These are phyloP conservation scores for Tethya wilhelma DNA, from an alignment of 37 sponge, comb jelly and placozoan genomes.

Conservation along the genomic window DNA sequence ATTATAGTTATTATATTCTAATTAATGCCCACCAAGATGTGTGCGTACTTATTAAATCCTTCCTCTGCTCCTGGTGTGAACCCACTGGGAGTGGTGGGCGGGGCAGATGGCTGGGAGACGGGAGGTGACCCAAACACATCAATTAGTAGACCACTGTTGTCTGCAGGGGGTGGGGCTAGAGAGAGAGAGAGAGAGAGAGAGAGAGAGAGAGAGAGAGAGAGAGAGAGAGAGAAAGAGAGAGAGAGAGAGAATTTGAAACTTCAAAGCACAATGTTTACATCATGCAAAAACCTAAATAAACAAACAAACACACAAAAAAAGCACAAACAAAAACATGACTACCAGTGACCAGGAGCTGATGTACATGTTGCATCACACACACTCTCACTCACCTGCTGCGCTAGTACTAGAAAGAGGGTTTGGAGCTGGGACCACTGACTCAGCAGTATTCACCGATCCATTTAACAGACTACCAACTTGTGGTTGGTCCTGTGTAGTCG, in stretches of 20 bases:
- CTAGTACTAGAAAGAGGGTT: neutral
- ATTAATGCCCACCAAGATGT: no score
- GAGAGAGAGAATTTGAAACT: no score
- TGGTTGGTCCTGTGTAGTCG: neutral
- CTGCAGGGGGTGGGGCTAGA: conserved; percentile 7
- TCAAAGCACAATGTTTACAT: no score
- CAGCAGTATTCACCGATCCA: neutral
- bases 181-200: no score
- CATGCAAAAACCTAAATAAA: no score
- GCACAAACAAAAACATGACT: no score
- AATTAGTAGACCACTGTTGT: conserved; percentile 22
- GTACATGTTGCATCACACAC: neutral
- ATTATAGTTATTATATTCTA: no score
- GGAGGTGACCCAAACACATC: conserved; percentile 30
- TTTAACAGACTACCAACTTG: neutral
- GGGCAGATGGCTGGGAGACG: neutral
- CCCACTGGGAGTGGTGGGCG: neutral
- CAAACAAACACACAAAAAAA: no score
- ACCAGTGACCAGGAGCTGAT: neutral
- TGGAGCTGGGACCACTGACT: neutral
- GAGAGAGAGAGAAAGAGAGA: neutral
- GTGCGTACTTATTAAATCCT: conserved; percentile 21
- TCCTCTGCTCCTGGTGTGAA: conserved; percentile 57
- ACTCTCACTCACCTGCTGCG: neutral
- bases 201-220: neutral